Conservation (phyloP, 1,140 invertebrate species). For the Ooceraea biroi region DNA sequence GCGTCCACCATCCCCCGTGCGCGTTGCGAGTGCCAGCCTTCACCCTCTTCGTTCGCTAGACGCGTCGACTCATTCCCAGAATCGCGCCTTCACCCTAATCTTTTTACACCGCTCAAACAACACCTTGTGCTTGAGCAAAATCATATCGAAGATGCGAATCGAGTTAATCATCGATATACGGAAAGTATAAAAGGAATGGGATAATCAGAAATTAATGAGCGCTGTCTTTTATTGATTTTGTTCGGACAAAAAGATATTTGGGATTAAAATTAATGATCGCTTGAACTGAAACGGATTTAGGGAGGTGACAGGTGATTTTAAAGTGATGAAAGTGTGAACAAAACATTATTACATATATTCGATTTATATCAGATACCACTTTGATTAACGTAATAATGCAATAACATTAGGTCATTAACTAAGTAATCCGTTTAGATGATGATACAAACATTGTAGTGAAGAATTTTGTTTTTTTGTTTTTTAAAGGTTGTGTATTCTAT, state of each 20-base stretch:
- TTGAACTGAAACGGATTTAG: constrained; percentile 78
- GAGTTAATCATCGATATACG: background rate
- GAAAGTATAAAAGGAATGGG: background rate
- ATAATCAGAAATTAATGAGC: constrained; percentile 3
- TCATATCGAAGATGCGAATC: constrained; percentile 8
- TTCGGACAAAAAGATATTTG: constrained; percentile 19
- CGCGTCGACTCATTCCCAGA: constrained; percentile 69
- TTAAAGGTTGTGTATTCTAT: too few species aligned
- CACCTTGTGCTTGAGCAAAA: constrained; percentile 60
- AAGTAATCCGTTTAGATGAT: too few species aligned
- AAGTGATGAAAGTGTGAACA: constrained; percentile 82
- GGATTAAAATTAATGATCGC: constrained; percentile 15
- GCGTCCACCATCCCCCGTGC: constrained; percentile 60
- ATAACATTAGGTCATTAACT: too few species aligned
- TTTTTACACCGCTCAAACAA: constrained; percentile 62
- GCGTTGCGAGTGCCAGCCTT: constrained; percentile 52
- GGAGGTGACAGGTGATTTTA: constrained; percentile 71
- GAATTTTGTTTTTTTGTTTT: too few species aligned
- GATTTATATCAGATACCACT: background rate
- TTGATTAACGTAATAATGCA: too few species aligned
- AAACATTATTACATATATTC: constrained; percentile 62
- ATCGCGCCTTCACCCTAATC: constrained; percentile 73
- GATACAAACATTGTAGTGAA: too few species aligned
- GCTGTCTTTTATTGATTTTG: background rate
- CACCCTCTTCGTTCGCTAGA: constrained; percentile 65